Conservation (phyloP, 2,797 vertebrate genomes). For the Nyctalus aviator region DNA sequence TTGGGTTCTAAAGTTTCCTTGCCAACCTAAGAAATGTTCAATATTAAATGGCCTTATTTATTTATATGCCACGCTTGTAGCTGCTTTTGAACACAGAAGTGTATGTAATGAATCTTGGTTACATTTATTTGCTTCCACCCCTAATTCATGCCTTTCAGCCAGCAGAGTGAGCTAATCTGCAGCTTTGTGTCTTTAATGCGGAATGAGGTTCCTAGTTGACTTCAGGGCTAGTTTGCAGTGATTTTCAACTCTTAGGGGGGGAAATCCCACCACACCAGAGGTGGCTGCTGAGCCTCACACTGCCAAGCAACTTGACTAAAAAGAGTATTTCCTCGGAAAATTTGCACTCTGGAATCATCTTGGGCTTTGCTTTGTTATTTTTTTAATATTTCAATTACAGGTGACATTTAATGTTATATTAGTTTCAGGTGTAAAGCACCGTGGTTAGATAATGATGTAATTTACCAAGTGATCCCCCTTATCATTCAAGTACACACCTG, state of each 20-base stretch:
- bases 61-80: not conserved
- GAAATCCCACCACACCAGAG: slow-evolving; percentile 11
- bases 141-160: slow-evolving; percentile 17
- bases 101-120: not conserved
- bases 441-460: not conserved
- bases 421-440: too few species aligned
- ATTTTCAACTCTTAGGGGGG: slow-evolving; percentile 45
- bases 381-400: not conserved
- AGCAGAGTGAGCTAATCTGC: not conserved
- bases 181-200: not conserved
- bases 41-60: not conserved
- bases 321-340: not conserved
- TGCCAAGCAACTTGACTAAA: not conserved
- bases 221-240: not conserved
- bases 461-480: not conserved
- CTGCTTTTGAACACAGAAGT: slow-evolving; percentile 17
- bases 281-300: not conserved
- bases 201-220: not conserved
- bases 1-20: not conserved
- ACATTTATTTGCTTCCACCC: not conserved
- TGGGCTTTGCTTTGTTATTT: slow-evolving; percentile 22
- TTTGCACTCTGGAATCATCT: not conserved
- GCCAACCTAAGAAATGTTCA: not conserved
- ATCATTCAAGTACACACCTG: not conserved
- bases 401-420: not conserved